Conservation (phyloP, 2,888 invertebrate species). For the Scaptomyza parva region DNA sequence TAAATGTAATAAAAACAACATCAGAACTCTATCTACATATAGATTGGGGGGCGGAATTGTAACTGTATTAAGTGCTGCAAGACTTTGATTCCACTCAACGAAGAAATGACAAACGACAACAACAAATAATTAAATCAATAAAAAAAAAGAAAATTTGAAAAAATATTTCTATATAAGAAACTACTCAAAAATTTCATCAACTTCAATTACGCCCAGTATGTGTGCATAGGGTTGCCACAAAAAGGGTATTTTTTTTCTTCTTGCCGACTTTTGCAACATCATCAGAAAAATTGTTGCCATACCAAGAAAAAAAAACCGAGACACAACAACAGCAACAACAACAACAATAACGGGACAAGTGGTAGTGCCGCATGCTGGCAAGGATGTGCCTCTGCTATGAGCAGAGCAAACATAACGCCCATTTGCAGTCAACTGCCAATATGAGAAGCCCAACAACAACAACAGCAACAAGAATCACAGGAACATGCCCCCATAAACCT, state of each 20-base stretch:
- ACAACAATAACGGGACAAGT: conserved; percentile 42
- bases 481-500: conserved; percentile 37
- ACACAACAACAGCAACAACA: conserved; percentile 15
- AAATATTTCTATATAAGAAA: conserved; percentile 60
- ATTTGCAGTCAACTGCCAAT: conserved; percentile 79
- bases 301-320: conserved; percentile 53
- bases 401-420: conserved; percentile 74
- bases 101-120: conserved; percentile 44
- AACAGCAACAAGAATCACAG: conserved; percentile 50
- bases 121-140: conserved; percentile 76
- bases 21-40: conserved; percentile 7
- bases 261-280: conserved; percentile 77
- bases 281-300: conserved; percentile 71
- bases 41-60: conserved; percentile 3
- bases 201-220: conserved; percentile 66
- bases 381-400: conserved; percentile 39
- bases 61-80: conserved; percentile 34
- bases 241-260: conserved; percentile 4
- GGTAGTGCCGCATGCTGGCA: conserved; percentile 44
- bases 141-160: conserved; percentile 73
- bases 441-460: conserved; percentile 68
- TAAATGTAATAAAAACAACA: conserved; percentile 35
- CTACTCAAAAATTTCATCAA: conserved; percentile 74
- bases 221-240: not conserved
- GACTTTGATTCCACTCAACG: conserved; percentile 37